These are phyloP conservation scores for Mantis religiosa DNA, from an alignment of 2,888 invertebrate species.

Conservation along the genomic window DNA sequence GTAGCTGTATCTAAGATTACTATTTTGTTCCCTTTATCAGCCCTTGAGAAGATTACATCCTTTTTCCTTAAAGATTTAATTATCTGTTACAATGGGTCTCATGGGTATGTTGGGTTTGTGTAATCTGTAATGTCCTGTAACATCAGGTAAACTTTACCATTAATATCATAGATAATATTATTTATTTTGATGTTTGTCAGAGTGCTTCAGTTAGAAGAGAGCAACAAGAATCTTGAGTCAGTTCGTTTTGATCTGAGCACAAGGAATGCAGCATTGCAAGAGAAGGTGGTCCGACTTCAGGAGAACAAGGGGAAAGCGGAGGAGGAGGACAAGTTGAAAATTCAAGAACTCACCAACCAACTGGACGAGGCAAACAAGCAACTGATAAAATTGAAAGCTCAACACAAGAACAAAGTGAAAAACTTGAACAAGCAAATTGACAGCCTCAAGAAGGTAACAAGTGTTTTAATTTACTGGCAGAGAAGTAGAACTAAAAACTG, in stretches of 20 bases:
- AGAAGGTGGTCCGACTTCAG: conserved; percentile 40
- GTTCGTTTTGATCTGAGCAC: conserved; percentile 38
- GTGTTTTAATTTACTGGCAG: too few species aligned
- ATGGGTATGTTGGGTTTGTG: too few species aligned
- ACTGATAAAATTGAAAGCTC: conserved; percentile 70
- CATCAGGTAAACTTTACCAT: too few species aligned
- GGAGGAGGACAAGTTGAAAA: conserved; percentile 43
- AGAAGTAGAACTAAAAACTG: too few species aligned
- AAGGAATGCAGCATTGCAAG: conserved; percentile 39
- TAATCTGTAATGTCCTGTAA: too few species aligned
- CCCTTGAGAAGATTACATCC: too few species aligned
- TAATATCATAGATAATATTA: too few species aligned
- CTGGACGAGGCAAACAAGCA: conserved; percentile 71
- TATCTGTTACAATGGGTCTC: too few species aligned
- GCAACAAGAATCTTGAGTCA: conserved; percentile 35
- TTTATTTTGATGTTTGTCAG: not conserved
- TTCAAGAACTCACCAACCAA: conserved; percentile 60
- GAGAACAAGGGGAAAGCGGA: conserved; percentile 53
- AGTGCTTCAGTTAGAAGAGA: conserved; percentile 35
- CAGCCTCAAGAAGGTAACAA: conserved; percentile 43
- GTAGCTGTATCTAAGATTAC: too few species aligned
- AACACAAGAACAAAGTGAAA: conserved; percentile 67
- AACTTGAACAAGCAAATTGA: conserved; percentile 66
- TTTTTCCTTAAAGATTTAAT: too few species aligned
- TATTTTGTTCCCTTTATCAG: too few species aligned